Conservation (phyloP, 2,888 invertebrate genomes). For the Merodon equestris region DNA sequence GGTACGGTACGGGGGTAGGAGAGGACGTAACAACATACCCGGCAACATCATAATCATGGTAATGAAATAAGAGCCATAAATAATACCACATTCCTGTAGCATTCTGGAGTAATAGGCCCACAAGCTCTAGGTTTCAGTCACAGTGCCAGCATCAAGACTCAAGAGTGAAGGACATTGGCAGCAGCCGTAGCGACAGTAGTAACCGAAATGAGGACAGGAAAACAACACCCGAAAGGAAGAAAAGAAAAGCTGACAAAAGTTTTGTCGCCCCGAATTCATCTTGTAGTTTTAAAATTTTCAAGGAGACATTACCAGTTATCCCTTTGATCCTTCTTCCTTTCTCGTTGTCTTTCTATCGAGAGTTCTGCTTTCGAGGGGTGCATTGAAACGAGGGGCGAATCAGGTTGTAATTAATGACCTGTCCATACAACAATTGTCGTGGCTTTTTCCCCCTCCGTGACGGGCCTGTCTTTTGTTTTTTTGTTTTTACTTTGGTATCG, state of each 20-base stretch:
- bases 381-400: constrained; percentile 13
- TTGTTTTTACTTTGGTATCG: background rate
- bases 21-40: no score
- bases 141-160: no score
- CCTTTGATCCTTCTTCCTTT: constrained; percentile 32
- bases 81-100: constrained; percentile 37
- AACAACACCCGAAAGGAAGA: constrained; percentile 13
- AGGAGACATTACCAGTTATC: constrained; percentile 33
- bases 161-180: no score
- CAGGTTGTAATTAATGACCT: constrained; percentile 60
- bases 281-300: constrained; percentile 46
- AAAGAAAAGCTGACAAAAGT: constrained; percentile 29
- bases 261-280: constrained; percentile 47
- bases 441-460: constrained; percentile 19
- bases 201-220: background rate
- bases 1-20: no score
- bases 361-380: no score
- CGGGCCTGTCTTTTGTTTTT: no score
- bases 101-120: background rate
- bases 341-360: no score
- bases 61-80: constrained; percentile 52
- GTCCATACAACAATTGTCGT: constrained; percentile 48
- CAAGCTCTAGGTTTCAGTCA: no score
- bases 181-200: background rate
- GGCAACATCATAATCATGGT: constrained; percentile 48